Conservation (phyloP, 2,797 vertebrate genomes). For the Syngnathus acus region DNA sequence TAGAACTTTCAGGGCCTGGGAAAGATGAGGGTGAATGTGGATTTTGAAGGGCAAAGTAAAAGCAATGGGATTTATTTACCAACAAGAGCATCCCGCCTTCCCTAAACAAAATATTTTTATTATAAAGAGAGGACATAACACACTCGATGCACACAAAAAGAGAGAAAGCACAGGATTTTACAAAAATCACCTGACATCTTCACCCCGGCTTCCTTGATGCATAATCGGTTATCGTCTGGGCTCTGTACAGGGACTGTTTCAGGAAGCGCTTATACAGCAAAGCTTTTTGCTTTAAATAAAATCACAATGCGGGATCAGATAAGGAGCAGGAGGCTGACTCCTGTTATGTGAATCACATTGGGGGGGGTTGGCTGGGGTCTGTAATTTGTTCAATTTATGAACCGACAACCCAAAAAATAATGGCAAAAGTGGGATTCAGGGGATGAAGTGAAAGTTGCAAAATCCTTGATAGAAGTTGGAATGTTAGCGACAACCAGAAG, state of each 20-base stretch:
- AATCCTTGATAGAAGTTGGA: neutral
- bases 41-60: neutral
- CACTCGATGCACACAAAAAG: conserved; percentile 18
- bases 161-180: conserved; percentile 16
- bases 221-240: conserved; percentile 58
- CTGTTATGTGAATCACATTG: conserved; percentile 59
- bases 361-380: conserved; percentile 43
- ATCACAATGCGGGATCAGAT: conserved; percentile 68
- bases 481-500: neutral
- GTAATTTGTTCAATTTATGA: conserved; percentile 33
- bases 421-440: no score
- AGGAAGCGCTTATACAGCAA: conserved; percentile 57
- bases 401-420: no score
- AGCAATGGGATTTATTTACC: neutral
- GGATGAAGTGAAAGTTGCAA: neutral
- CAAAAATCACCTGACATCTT: conserved; percentile 30
- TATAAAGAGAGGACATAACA: conserved; percentile 12
- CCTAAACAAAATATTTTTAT: neutral
- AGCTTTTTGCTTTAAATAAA: conserved; percentile 68
- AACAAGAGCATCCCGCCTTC: neutral
- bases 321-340: conserved; percentile 43
- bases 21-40: neutral
- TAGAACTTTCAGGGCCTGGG: neutral
- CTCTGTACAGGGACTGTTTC: conserved; percentile 47
- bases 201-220: conserved; percentile 42